Evolutionary conservation across 1,140 invertebrate species (phyloP).

Genomic region (Schlechtendalia chinensis): DNA sequence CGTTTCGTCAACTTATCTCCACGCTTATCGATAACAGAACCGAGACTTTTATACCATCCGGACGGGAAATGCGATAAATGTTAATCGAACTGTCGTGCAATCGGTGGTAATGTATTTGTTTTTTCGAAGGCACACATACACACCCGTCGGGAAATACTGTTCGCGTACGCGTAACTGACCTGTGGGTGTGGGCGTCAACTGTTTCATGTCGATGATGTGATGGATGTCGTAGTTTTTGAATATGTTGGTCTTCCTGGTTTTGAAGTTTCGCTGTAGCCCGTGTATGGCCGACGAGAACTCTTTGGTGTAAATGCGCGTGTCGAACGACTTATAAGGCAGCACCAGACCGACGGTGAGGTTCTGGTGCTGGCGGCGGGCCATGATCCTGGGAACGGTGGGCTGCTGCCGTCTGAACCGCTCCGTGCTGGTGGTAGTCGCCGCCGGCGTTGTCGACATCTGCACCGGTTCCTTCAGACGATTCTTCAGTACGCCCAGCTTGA

Average conservation of each 20-base stretch:
- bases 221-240: slow-evolving; percentile 70
- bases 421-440: slow-evolving; percentile 26
- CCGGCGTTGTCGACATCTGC: slow-evolving; percentile 1
- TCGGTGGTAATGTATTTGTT: no score
- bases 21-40: no score
- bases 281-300: slow-evolving; percentile 68
- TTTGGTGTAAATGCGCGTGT: slow-evolving; percentile 70
- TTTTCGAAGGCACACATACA: no score
- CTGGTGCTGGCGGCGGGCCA: slow-evolving; percentile 44
- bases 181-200: slow-evolving; percentile 74
- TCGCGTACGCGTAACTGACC: slow-evolving; percentile 58
- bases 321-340: slow-evolving; percentile 73
- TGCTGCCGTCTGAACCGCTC: background rate
- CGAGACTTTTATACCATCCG: no score
- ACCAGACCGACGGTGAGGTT: slow-evolving; percentile 52
- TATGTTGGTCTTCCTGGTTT: slow-evolving; percentile 57
- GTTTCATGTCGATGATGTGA: slow-evolving; percentile 69
- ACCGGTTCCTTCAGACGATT: slow-evolving; percentile 43
- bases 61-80: no score
- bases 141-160: no score
- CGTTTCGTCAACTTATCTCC: no score
- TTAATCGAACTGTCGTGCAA: no score
- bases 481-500: slow-evolving; percentile 41
- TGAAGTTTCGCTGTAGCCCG: slow-evolving; percentile 60
- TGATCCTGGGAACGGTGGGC: slow-evolving; percentile 21